Evolutionary conservation across 2,888 invertebrate genomes (phyloP).

Genomic region (Lydus trimaculatus): DNA sequence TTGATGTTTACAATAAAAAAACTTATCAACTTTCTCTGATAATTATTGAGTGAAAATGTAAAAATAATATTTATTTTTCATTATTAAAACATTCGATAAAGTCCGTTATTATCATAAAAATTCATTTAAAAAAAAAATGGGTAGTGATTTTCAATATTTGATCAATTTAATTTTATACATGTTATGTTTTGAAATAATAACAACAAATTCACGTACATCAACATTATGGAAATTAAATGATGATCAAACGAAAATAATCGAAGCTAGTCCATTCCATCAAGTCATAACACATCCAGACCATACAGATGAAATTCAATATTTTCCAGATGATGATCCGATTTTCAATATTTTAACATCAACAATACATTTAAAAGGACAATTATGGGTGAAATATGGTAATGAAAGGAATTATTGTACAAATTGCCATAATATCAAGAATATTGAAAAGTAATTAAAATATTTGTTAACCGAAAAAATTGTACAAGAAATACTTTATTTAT

Average conservation of each 20-base stretch:
- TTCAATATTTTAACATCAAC: constrained; percentile 81
- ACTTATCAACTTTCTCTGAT: constrained; percentile 4
- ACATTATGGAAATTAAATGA: constrained; percentile 83
- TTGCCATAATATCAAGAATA: constrained; percentile 60
- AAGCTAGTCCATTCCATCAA: constrained; percentile 67
- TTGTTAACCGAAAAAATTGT: too few species aligned
- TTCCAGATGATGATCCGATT: constrained; percentile 70
- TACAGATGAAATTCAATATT: constrained; percentile 47
- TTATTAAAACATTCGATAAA: neutral
- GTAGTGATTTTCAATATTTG: constrained; percentile 67
- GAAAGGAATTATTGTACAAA: constrained; percentile 69
- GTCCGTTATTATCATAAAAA: neutral
- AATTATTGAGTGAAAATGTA: neutral
- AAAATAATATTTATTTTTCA: neutral
- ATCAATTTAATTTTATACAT: constrained; percentile 73
- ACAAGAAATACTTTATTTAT: neutral
- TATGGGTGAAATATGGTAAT: constrained; percentile 72
- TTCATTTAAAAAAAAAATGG: constrained; percentile 53
- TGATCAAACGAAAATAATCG: constrained; percentile 78
- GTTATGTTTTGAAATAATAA: constrained; percentile 74
- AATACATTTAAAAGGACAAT: constrained; percentile 67
- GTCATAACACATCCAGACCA: constrained; percentile 56
- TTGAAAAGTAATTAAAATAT: constrained; percentile 29
- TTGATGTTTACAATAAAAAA: constrained; percentile 8
- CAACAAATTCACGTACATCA: constrained; percentile 82